Conservation (phyloP, 1,140 invertebrate species). For the Littorina saxatilis region DNA sequence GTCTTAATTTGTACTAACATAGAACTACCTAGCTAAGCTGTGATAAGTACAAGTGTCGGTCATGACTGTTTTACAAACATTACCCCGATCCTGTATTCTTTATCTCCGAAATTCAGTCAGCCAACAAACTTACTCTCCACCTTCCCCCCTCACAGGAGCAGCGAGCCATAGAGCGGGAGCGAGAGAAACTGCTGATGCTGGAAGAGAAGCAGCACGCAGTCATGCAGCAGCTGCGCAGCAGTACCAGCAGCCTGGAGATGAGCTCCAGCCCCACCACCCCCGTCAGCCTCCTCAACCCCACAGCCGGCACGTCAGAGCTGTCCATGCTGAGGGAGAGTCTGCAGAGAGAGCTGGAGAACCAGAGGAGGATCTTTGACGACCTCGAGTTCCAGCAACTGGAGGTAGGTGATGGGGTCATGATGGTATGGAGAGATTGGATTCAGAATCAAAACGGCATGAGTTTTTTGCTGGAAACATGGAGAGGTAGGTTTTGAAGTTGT, state of each 20-base stretch:
- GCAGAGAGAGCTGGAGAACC: slow-evolving; percentile 78
- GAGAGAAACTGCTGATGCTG: slow-evolving; percentile 82
- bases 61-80: no score
- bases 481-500: not conserved
- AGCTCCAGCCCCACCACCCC: slow-evolving; percentile 28
- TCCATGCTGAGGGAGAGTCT: slow-evolving; percentile 79
- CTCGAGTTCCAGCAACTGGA: slow-evolving; percentile 95
- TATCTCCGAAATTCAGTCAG: no score
- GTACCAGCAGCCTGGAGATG: slow-evolving; percentile 23
- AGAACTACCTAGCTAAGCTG: no score
- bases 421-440: not conserved
- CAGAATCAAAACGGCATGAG: not conserved
- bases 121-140: no score
- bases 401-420: slow-evolving; percentile 67
- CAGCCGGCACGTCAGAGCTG: slow-evolving; percentile 9
- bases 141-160: no score
- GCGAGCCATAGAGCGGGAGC: slow-evolving; percentile 82
- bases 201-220: slow-evolving; percentile 80
- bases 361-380: slow-evolving; percentile 88
- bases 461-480: not conserved
- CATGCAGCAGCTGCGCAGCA: slow-evolving; percentile 77
- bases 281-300: slow-evolving; percentile 2
- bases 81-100: no score
- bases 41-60: no score
- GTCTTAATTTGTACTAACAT: no score